A percentile compares a stretch with the other conserved stretches of the same genome.
phyloP scores from a whole-genome alignment of 2,888 invertebrate genomes.

The Mimachlamys varia region DNA sequence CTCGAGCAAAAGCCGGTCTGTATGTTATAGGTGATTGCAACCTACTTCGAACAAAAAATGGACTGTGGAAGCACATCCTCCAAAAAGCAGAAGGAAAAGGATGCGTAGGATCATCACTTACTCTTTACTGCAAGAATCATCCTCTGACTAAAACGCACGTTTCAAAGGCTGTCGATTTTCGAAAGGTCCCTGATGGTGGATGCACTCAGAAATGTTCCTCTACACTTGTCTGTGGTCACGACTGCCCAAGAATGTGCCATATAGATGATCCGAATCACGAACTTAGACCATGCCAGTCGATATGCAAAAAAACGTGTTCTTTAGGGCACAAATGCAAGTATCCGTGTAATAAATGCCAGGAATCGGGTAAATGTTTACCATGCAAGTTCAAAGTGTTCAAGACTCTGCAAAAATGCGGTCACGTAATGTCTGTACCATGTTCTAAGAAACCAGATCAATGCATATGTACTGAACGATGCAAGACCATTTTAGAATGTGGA shows the following conservation, averaged over 20 bases:
- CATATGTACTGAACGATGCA: conserved; percentile 41
- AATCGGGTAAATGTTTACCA: conserved; percentile 37
- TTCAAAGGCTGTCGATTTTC: conserved; percentile 60
- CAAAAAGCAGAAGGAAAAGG: conserved; percentile 49
- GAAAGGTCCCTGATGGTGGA: conserved; percentile 65
- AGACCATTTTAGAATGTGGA: conserved; percentile 39
- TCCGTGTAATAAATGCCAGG: conserved; percentile 41
- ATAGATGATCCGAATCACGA: conserved; percentile 48
- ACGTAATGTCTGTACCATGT: conserved; percentile 40
- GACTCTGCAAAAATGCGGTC: conserved; percentile 43
- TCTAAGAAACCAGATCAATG: background rate
- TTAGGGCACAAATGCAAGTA: conserved; percentile 38
- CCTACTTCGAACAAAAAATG: conserved; percentile 56
- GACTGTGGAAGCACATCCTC: conserved; percentile 61
- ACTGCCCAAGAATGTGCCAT: conserved; percentile 49
- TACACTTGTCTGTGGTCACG: conserved; percentile 59
- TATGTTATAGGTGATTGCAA: conserved; percentile 78
- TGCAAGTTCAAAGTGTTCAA: conserved; percentile 46
- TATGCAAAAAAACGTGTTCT: conserved; percentile 38
- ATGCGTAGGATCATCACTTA: conserved; percentile 52
- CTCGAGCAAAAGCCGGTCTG: conserved; percentile 78
- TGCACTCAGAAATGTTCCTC: conserved; percentile 65
- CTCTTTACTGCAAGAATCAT: conserved; percentile 72
- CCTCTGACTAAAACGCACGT: conserved; percentile 54
- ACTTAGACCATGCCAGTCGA: conserved; percentile 36